These are phyloP conservation scores for Enhydra lutris DNA, from an alignment of 2,113 vertebrate species.

Conservation along the genomic window DNA sequence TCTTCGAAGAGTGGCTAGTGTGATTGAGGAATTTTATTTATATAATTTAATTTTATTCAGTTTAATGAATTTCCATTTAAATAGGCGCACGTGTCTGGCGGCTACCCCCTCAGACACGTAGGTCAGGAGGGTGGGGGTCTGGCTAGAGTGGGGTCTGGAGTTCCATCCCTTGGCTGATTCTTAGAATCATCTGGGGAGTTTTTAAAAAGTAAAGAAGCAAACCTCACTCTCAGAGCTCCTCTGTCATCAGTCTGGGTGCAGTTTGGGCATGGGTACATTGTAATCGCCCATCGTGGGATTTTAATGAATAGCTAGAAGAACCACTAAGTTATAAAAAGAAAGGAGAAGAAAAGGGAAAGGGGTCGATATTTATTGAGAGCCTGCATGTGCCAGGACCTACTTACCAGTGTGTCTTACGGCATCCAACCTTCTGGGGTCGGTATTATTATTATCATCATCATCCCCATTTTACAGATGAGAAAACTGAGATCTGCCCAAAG, in stretches of 20 bases:
- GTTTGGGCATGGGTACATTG: neutral
- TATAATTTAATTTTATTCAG: neutral
- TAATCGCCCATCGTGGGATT: neutral
- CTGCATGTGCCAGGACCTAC: neutral
- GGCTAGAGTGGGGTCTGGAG: neutral
- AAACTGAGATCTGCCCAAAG: neutral
- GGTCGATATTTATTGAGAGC: neutral
- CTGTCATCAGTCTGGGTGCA: too few species aligned
- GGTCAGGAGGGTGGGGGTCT: neutral
- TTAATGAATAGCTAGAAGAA: neutral
- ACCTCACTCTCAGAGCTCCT: neutral
- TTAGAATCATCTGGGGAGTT: neutral
- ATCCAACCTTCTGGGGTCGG: neutral
- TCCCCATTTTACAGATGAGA: neutral
- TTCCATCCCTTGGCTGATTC: neutral
- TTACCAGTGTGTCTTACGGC: neutral
- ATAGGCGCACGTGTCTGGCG: neutral
- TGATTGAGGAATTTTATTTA: neutral
- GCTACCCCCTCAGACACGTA: accelerated
- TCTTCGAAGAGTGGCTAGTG: neutral
- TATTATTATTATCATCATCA: neutral
- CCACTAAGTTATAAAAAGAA: neutral
- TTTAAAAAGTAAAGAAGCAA: neutral
- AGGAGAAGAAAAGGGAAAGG: too few species aligned
- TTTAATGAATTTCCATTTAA: neutral